Base-by-base conservation (phyloP, 2,888 invertebrate genomes). In the Campoplex capitator region DNA sequence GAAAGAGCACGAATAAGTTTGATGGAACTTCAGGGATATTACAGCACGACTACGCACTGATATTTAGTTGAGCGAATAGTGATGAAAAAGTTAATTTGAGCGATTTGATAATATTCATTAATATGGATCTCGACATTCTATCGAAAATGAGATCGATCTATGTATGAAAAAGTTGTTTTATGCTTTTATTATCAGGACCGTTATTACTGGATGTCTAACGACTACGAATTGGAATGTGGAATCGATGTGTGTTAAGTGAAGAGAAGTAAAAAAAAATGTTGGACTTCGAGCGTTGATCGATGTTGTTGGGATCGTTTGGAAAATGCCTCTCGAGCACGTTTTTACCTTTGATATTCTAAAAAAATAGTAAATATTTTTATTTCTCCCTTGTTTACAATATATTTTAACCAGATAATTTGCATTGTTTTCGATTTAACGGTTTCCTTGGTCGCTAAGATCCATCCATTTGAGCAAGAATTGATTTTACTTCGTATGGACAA, bases 401-500 rank as follows among this genome's bases (percentile, higher is more conserved):
- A 45, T 23, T 18, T 56, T 71, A 28, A 79, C 32, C 38, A 71
- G 8, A 56, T 54, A 28, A 58, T 42, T 71, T 54, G 11, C 35
- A 68, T 51, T 58, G 74, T 68, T 68, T 51, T 45, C 38, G 38
- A 70, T 75, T 28, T 38, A 32, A 73, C 28, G 42, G 28, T 54
- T 23, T 58, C 9, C 51, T 70, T 7, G 13, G 16, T 7, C n/a
- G n/a, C 65, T 58, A 35, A 9, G 32, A 23, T 85, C 18, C 8
- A 51, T 67, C 48, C 18, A 58, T 8, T 2, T 11, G 0, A 16
- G 4, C 23, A 42, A 28, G 16, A 8, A 38, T 56, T 35, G 6
- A 48, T 71, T 70, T 67, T 3, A 51, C 38, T 78, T 92, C 90
- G 92, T 91, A 28, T 92, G 89, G 4, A 93, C 88, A n/a, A 89